phyloP scores from a whole-genome alignment of 2,888 invertebrate genomes.

The Ophion ellenae region DNA sequence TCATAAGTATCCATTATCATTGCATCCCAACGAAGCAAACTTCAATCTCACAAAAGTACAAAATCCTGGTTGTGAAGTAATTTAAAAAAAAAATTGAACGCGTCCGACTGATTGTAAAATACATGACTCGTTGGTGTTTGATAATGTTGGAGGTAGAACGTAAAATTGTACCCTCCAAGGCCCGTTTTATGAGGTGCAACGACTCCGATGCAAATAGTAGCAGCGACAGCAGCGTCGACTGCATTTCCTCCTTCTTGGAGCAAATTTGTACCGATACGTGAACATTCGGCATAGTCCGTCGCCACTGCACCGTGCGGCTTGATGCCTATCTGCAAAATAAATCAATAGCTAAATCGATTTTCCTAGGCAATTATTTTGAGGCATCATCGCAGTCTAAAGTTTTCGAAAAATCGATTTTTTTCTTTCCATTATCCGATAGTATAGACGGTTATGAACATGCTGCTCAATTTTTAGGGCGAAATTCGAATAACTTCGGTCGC shows the following conservation, averaged over 20 bases:
- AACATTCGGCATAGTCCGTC: constrained; percentile 89
- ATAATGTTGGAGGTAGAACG: background rate
- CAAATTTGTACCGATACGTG: constrained; percentile 88
- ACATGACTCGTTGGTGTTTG: background rate
- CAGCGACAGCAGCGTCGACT: constrained; percentile 90
- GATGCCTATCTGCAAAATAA: constrained; percentile 66
- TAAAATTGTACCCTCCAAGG: constrained; percentile 89
- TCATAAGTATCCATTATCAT: too few relatives aligned
- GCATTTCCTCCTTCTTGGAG: constrained; percentile 90
- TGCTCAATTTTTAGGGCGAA: too few relatives aligned
- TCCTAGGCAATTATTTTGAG: background rate
- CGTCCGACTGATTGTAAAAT: background rate
- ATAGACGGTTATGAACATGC: too few relatives aligned
- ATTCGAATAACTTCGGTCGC: too few relatives aligned
- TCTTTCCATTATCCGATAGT: too few relatives aligned
- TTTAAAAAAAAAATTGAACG: too few relatives aligned
- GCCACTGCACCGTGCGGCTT: constrained; percentile 89
- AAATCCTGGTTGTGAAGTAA: too few relatives aligned
- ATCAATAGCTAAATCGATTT: background rate
- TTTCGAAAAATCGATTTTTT: too few relatives aligned
- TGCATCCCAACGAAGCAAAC: too few relatives aligned
- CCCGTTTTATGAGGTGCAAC: constrained; percentile 90
- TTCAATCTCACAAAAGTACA: too few relatives aligned
- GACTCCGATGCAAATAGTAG: constrained; percentile 90
- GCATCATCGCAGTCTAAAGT: too few relatives aligned